Evolutionary conservation across 1,140 invertebrate species (phyloP).

Genomic region (Macrobrachium nipponense): DNA sequence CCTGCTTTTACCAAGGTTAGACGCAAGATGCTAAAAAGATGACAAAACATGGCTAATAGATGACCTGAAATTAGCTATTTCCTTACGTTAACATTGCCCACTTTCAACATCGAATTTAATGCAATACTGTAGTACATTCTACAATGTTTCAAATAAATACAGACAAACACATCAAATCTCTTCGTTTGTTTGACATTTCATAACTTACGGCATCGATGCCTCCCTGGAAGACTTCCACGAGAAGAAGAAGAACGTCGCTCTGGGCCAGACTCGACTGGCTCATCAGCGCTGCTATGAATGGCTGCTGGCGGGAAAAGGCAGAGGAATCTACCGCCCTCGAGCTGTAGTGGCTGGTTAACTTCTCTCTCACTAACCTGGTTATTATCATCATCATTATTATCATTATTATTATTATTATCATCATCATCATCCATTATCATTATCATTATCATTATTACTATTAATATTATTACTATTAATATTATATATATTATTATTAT

Average conservation of each 20-base stretch:
- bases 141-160: too few relatives aligned
- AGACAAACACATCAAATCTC: too few relatives aligned
- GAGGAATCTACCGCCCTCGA: slow-evolving; percentile 6
- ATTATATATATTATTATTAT: too few relatives aligned
- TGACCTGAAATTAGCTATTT: too few relatives aligned
- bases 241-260: slow-evolving; percentile 46
- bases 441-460: not conserved
- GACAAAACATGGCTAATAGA: too few relatives aligned
- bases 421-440: too few relatives aligned
- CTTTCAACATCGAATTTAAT: too few relatives aligned
- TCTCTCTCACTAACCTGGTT: slow-evolving; percentile 46
- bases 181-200: not conserved
- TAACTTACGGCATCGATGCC: slow-evolving; percentile 61
- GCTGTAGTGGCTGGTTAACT: not conserved
- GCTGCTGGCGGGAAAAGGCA: slow-evolving; percentile 33
- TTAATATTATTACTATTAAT: not conserved
- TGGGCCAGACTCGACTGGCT: slow-evolving; percentile 10
- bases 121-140: too few relatives aligned
- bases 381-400: not conserved
- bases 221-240: slow-evolving; percentile 56
- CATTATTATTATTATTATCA: too few relatives aligned
- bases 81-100: too few relatives aligned
- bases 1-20: too few relatives aligned
- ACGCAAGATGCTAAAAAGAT: too few relatives aligned
- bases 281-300: slow-evolving; percentile 50